Evolutionary conservation across 2,797 vertebrate genomes (phyloP).

Genomic region (Phataginus tricuspis): DNA sequence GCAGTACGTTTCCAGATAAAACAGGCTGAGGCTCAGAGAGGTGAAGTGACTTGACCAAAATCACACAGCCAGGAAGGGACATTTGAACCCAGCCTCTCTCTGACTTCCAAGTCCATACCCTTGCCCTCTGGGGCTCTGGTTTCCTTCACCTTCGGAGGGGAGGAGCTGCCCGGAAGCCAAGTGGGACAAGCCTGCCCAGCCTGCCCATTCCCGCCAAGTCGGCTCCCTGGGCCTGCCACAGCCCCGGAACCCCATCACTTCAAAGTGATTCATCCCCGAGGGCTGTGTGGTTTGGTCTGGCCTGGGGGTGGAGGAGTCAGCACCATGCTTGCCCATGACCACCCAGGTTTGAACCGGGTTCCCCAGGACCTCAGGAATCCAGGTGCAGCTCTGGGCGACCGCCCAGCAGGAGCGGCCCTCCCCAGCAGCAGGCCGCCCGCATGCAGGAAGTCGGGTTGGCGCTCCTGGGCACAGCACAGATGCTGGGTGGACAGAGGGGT

Average conservation of each 20-base stretch:
- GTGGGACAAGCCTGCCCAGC: not conserved
- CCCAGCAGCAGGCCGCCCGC: not conserved
- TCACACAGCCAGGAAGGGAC: constrained; percentile 11
- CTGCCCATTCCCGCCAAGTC: constrained; percentile 42
- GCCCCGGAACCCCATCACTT: constrained; percentile 60
- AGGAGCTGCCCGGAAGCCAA: constrained; percentile 52
- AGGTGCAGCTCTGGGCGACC: not conserved
- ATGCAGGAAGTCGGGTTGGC: not conserved
- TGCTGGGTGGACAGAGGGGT: not conserved
- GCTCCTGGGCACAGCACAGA: not conserved
- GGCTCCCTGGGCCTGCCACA: constrained; percentile 7
- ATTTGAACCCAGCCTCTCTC: not conserved
- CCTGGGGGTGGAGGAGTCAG: not conserved
- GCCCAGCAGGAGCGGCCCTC: not conserved
- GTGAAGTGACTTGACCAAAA: not conserved
- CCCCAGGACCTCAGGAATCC: constrained; percentile 60
- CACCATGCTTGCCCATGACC: constrained; percentile 36
- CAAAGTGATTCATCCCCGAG: constrained; percentile 62
- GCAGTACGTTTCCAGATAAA: not conserved
- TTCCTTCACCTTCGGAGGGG: not conserved
- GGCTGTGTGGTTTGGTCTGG: constrained; percentile 58
- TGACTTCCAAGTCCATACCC: not conserved
- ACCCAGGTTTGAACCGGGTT: constrained; percentile 58
- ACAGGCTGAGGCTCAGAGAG: not conserved
- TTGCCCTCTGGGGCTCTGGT: not conserved